Evolutionary conservation across 2,797 vertebrate genomes (phyloP).

Genomic region (Phataginus tricuspis): DNA sequence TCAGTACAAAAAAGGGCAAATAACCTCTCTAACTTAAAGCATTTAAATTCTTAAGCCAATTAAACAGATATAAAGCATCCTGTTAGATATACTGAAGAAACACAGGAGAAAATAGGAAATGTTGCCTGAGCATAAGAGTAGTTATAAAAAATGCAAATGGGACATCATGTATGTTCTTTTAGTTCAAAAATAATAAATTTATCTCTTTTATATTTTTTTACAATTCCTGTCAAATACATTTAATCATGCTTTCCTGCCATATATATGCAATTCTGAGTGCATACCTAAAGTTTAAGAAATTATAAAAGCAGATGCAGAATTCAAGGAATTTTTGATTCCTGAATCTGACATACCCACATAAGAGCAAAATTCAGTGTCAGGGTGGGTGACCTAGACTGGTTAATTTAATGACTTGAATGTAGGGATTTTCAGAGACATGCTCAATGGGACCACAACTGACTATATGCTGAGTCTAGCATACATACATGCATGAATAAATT

Average conservation of each 20-base stretch:
- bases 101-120: neutral
- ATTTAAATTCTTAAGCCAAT: constrained; percentile 44
- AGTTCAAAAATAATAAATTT: neutral
- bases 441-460: neutral
- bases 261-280: neutral
- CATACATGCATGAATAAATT: neutral
- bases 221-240: neutral
- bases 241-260: neutral
- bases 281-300: neutral
- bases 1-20: neutral
- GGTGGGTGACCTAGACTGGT: neutral
- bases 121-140: neutral
- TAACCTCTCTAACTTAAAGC: constrained; percentile 40
- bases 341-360: neutral
- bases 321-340: neutral
- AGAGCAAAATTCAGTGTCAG: constrained; percentile 11
- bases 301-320: constrained; percentile 4
- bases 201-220: neutral
- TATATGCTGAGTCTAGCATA: neutral
- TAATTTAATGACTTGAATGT: neutral
- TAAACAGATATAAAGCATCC: constrained; percentile 9
- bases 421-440: neutral
- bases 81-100: neutral
- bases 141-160: neutral
- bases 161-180: neutral